These are phyloP conservation scores for Leiothrix lutea DNA, from an alignment of 2,113 vertebrate genomes.

Conservation along the genomic window DNA sequence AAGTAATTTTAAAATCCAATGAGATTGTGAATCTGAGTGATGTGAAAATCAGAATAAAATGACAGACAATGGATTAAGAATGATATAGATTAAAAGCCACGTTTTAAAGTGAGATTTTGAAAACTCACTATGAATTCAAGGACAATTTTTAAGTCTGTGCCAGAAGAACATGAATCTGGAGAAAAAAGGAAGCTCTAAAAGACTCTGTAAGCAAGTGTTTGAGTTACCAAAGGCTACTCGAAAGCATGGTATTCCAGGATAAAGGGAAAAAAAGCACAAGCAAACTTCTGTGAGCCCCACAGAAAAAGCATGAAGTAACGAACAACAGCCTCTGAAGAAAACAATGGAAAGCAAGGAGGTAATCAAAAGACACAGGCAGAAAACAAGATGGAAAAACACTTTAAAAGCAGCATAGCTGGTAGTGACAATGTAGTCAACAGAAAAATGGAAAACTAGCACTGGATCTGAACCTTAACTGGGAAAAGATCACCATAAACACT, in stretches of 20 bases:
- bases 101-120: neutral
- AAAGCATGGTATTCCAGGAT: neutral
- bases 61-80: neutral
- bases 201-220: neutral
- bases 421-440: neutral
- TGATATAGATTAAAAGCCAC: neutral
- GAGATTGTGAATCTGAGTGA: neutral
- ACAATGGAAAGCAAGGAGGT: neutral
- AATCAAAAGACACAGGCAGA: neutral
- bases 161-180: neutral
- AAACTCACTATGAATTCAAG: neutral
- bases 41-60: neutral
- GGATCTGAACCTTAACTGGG: neutral
- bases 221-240: neutral
- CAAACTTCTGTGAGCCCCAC: neutral
- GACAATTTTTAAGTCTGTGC: neutral
- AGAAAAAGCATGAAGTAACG: neutral
- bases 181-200: neutral
- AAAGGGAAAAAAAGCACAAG: neutral
- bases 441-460: neutral
- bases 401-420: neutral
- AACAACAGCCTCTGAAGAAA: neutral
- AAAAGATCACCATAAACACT: neutral
- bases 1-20: neutral
- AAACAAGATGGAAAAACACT: neutral